Base-by-base conservation (phyloP, 2,888 invertebrate species). In the Saturnia pavonia region DNA sequence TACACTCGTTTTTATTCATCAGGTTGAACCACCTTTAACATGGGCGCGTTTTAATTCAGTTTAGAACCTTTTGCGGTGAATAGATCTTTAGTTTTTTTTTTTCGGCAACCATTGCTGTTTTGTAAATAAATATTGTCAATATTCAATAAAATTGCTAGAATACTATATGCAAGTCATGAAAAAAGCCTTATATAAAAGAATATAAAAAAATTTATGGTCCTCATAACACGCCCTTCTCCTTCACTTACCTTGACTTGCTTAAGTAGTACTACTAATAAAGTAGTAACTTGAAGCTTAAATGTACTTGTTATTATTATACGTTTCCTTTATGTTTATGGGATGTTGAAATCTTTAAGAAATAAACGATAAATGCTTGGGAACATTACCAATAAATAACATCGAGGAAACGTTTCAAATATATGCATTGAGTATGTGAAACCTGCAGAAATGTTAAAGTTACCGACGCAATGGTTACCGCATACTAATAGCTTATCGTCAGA, bases 231-330 rank as follows among this genome's bases (percentile, higher is more conserved):
- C 71, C 80, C 81, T 82, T 82, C 77, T 76, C 80, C 79, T 80
- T 80, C 76, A 72, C 74, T 78, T 81, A 72, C 82, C 82, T 83
- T 82, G 63, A 71, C 70, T 51, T 48, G 48, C 25, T 1, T 42
- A 66, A 40, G 78, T 77, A 40, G 78, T 77, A 77, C 76, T 67
- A 60, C 69, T 60, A 60, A 60, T 60, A 60, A 60, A 60, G 12
- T 27, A 60, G 14, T 60, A 27, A 27, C 57, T 27, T 25, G 54
- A 54, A 22, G 11, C 57, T 60, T 60, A 60, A 14, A 4, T 27
- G 57, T 60, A 27, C 27, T 60, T 60, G 27, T 14, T 60, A 27
- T 60, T 60, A 60, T 60, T 16, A 27, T 27, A 9, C 27, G 27
- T 25, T 60, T 60, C 3, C 25, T 27, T 60, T 60, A 25, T 25